Percentiles rank a stretch among this genome's conserved stretches.
These are phyloP conservation scores for Calyptommatus sinebrachiatus DNA, from an alignment of 2,113 vertebrate genomes.

Conservation along the genomic window DNA sequence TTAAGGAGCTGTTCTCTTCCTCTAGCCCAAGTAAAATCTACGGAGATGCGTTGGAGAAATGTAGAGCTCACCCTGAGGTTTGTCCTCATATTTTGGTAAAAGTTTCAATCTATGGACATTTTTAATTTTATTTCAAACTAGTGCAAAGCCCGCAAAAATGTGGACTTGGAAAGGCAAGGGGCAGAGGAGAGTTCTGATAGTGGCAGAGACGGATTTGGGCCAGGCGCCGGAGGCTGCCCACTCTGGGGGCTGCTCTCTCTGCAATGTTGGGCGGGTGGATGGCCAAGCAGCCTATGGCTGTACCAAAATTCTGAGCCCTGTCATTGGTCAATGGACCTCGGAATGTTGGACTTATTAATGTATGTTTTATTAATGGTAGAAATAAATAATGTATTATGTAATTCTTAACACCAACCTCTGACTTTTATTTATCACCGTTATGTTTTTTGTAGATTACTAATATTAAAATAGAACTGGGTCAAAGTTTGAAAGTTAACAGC, in stretches of 20 bases:
- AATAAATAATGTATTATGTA: rapidly evolving
- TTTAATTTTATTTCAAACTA: not conserved
- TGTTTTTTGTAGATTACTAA: not conserved
- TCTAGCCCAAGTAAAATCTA: constrained; percentile 92
- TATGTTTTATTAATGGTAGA: not conserved
- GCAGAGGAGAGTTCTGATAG: no score
- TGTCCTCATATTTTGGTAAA: constrained; percentile 39
- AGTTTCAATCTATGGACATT: not conserved
- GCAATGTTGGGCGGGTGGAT: no score
- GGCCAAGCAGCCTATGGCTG: no score
- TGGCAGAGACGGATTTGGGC: no score
- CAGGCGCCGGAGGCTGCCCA: no score
- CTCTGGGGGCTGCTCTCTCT: no score
- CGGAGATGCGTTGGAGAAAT: constrained; percentile 87
- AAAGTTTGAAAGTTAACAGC: not conserved
- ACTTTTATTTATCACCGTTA: not conserved
- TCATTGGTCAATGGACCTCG: no score
- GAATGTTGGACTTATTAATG: no score
- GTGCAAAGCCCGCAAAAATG: no score
- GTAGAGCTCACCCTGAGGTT: constrained; percentile 89
- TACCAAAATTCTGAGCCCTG: no score
- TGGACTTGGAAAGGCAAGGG: no score
- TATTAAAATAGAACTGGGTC: not conserved
- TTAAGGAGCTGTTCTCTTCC: constrained; percentile 92
- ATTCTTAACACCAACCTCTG: not conserved